phyloP scores from a whole-genome alignment of 2,888 invertebrate genomes.

The Pterobdella sp. region DNA sequence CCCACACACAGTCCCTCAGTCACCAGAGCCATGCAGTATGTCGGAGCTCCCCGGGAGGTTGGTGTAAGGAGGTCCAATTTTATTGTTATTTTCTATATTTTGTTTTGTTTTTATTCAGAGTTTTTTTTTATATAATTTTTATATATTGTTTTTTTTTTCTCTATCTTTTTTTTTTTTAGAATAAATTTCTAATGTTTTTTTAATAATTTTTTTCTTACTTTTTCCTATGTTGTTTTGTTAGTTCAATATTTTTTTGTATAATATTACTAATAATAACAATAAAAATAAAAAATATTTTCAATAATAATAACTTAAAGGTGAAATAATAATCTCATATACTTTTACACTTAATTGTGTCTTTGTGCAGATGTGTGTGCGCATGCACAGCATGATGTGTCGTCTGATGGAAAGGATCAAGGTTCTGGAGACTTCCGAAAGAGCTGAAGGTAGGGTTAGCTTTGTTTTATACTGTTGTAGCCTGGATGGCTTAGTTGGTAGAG shows the following conservation, averaged over 20 bases:
- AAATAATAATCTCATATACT: too few relatives aligned
- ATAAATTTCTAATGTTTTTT: neutral
- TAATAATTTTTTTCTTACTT: neutral
- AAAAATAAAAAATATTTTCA: too few relatives aligned
- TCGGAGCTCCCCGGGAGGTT: slow-evolving; percentile 87
- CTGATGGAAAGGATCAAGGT: slow-evolving; percentile 69
- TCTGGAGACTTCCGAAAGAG: slow-evolving; percentile 28
- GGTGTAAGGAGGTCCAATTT: slow-evolving; percentile 60
- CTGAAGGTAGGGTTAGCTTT: neutral
- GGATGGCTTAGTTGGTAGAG: too few relatives aligned
- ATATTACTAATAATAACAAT: too few relatives aligned
- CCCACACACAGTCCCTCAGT: slow-evolving; percentile 87
- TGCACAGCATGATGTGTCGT: slow-evolving; percentile 76
- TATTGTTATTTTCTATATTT: neutral
- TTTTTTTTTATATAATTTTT: neutral
- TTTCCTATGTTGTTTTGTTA: neutral
- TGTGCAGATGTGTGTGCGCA: slow-evolving; percentile 59
- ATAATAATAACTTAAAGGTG: too few relatives aligned
- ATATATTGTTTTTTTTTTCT: neutral
- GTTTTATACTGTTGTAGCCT: too few relatives aligned
- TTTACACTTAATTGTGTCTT: too few relatives aligned
- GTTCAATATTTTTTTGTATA: neutral
- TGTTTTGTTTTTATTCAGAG: neutral
- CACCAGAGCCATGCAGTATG: slow-evolving; percentile 80
- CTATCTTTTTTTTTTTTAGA: neutral